These are phyloP conservation scores for Drosophila obscura DNA, from an alignment of 1,140 invertebrate species.

Conservation along the genomic window DNA sequence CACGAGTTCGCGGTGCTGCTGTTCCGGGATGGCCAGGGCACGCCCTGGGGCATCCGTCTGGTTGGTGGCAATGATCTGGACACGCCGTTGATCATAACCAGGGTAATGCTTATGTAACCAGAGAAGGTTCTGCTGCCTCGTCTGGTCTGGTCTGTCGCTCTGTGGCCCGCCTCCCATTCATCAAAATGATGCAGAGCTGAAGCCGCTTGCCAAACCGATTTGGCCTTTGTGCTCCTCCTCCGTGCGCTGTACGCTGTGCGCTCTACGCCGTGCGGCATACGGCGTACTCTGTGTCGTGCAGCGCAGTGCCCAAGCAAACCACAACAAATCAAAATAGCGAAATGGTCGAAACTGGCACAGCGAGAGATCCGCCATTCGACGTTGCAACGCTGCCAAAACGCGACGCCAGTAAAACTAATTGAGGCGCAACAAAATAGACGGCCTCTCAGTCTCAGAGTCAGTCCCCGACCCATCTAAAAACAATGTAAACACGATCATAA, in stretches of 20 bases:
- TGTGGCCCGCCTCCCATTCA: conserved; percentile 57
- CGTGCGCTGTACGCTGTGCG: conserved; percentile 1
- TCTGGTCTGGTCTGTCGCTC: conserved; percentile 34
- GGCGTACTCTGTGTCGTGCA: no score
- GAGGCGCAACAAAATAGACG: conserved; percentile 61
- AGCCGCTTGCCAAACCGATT: conserved; percentile 51
- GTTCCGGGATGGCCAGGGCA: conserved; percentile 89
- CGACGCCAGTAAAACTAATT: conserved; percentile 77
- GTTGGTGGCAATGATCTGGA: conserved; percentile 95
- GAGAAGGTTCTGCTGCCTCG: conserved; percentile 35
- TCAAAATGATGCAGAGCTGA: conserved; percentile 45
- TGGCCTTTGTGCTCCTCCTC: conserved; percentile 66
- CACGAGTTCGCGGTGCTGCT: conserved; percentile 90
- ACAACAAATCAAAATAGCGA: conserved; percentile 75
- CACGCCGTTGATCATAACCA: conserved; percentile 94
- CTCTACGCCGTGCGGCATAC: conserved; percentile 3
- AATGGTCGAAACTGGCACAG: conserved; percentile 42
- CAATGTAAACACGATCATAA: conserved; percentile 72
- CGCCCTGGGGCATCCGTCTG: conserved; percentile 95
- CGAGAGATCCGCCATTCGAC: conserved; percentile 18
- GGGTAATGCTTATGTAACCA: conserved; percentile 86
- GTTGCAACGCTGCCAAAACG: conserved; percentile 39
- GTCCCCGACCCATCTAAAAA: background rate
- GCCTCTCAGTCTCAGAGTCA: background rate
- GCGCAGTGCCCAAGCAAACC: conserved; percentile 51